These are phyloP conservation scores for Paracanthobrama guichenoti DNA, from an alignment of 2,113 vertebrate genomes.

Conservation along the genomic window DNA sequence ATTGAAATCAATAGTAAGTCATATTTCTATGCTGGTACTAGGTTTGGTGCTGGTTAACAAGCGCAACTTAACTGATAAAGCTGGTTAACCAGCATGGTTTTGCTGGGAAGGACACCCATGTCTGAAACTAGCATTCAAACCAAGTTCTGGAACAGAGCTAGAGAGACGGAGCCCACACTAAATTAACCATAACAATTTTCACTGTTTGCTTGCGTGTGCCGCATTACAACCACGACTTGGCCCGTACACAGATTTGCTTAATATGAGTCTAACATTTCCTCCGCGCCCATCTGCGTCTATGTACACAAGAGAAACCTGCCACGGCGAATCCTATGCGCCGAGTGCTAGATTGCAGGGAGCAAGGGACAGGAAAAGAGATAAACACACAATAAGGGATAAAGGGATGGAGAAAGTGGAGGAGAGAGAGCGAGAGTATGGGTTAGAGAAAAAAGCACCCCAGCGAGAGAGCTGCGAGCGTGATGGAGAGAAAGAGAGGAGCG, in stretches of 20 bases:
- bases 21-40: background rate
- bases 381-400: conserved; percentile 37
- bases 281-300: conserved; percentile 20
- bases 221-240: conserved; percentile 46
- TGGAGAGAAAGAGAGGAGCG: conserved; percentile 33
- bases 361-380: conserved; percentile 34
- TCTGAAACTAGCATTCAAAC: background rate
- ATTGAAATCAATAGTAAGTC: background rate
- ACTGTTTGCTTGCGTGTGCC: conserved; percentile 32
- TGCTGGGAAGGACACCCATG: background rate
- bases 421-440: conserved; percentile 10
- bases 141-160: conserved; percentile 4
- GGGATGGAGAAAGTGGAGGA: conserved; percentile 22
- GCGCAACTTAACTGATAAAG: background rate
- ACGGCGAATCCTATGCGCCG: background rate
- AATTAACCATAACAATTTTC: conserved; percentile 19
- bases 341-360: conserved; percentile 36
- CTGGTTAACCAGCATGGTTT: background rate
- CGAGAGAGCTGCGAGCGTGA: conserved; percentile 24
- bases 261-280: conserved; percentile 28
- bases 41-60: background rate
- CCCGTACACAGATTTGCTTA: conserved; percentile 31
- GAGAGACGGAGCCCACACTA: background rate
- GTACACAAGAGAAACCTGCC: conserved; percentile 32
- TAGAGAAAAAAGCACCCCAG: conserved; percentile 30